Conservation (phyloP, 2,113 vertebrate species). For the Bostrychus sinensis region DNA sequence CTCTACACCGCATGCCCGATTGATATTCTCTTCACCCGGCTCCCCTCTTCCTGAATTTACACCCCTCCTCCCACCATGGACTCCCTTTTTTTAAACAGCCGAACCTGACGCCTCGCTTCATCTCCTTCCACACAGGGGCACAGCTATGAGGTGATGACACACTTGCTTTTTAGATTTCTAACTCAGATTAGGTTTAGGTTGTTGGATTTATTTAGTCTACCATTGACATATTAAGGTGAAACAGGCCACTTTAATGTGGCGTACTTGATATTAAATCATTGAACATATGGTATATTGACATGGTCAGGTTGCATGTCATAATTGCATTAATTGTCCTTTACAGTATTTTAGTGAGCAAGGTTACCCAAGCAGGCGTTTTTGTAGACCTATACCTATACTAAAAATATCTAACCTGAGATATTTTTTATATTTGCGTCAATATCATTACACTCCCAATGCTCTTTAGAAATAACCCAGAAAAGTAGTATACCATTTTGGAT, state of each 20-base stretch:
- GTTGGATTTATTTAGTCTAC: no score
- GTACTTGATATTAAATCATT: no score
- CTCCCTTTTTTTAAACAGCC: slow-evolving; percentile 44
- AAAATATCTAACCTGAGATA: no score
- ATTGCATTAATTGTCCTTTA: no score
- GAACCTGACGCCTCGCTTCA: slow-evolving; percentile 44
- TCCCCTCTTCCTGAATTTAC: slow-evolving; percentile 69
- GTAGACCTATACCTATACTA: no score
- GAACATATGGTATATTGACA: no score
- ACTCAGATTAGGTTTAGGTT: no score
- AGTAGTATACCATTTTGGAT: background rate
- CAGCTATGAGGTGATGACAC: slow-evolving; percentile 54
- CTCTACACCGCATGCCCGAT: slow-evolving; percentile 70
- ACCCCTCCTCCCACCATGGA: slow-evolving; percentile 33
- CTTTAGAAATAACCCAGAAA: background rate
- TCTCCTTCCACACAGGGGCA: slow-evolving; percentile 46
- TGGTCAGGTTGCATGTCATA: no score
- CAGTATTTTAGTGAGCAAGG: no score
- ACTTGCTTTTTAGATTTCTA: slow-evolving; percentile 5
- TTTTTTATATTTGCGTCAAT: background rate
- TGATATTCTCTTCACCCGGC: slow-evolving; percentile 77
- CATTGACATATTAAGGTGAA: no score
- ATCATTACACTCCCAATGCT: background rate
- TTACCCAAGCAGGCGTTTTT: no score
- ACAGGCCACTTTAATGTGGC: no score